Evolutionary conservation across 53 echinoderm and acorn worm species (phyloP), one percentile per base, ranked within the genome.

Genomic region (Temnopleurus reevesii): DNA sequence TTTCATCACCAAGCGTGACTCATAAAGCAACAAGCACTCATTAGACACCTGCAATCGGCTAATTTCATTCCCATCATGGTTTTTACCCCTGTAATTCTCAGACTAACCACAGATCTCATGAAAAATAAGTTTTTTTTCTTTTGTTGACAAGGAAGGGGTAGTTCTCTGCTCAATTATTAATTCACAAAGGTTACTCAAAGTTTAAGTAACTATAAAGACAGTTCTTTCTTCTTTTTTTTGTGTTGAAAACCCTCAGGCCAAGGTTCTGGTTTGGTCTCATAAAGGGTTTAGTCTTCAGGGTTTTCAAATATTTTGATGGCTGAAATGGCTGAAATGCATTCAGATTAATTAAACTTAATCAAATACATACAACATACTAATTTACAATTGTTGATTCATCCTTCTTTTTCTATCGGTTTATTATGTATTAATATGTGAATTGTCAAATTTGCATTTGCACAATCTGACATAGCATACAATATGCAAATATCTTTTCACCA

Each of bases 11-110:
- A 43, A 2, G 71, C 4, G 41, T 79, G 79, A 79, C 79, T 79
- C 79, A 79, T 28, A 49, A 49, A 47, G 79, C 18, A 49, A 47
- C 12, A 49, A 41, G n/a, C 21, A 17, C 13, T 51, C 47, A 80
- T 80, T 80, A 80, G 21, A 80, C 80, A 47, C 80, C 80, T 80
- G 80, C 80, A 80, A 71, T 4, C 46, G 80, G 80, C 25, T 28
- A 47, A 80, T 80, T 25, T 80, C 29, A 38, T 47, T 51, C 80
- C 23, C 80, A 80, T 51, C 80, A 80, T 46, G 46, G 80, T 80
- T 76, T 17, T 29, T 28, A 13, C 47, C 77, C 77, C 77, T 47
- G 46, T 79, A 47, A 49, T 79, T 49, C 23, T 17, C 31, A 46
- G n/a, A 7, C 47, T 49, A 47, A 51, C 80, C 80, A 27, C 80